Conservation (phyloP, 2,113 vertebrate species). For the Cebus imitator region DNA sequence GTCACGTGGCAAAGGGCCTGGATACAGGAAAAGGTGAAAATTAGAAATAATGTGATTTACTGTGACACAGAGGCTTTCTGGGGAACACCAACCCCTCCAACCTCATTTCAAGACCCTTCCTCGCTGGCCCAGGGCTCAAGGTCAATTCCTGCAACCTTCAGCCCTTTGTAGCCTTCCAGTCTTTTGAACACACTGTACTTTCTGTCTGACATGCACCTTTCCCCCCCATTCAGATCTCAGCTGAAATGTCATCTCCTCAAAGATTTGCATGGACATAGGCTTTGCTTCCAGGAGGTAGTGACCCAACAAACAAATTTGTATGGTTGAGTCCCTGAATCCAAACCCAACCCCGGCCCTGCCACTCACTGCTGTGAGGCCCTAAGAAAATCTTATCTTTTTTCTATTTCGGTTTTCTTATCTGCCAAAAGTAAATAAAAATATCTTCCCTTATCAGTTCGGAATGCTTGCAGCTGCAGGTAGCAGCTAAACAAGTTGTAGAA, state of each 20-base stretch:
- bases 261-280: neutral
- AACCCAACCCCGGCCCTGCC: neutral
- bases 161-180: neutral
- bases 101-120: neutral
- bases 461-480: neutral
- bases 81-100: neutral
- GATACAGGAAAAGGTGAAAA: neutral
- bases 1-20: neutral
- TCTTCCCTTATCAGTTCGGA: neutral
- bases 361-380: neutral
- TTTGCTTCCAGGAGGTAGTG: neutral
- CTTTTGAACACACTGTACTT: neutral
- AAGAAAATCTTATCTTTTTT: neutral
- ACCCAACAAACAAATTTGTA: neutral
- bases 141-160: neutral
- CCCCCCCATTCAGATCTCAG: neutral
- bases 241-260: neutral
- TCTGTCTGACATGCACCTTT: neutral
- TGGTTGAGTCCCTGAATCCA: neutral
- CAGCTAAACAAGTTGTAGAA: neutral
- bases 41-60: neutral
- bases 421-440: neutral
- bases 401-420: neutral
- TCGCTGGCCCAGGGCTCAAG: neutral
- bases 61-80: neutral